phyloP scores from a whole-genome alignment of 2,888 invertebrate species.

The Polietes domitor region DNA sequence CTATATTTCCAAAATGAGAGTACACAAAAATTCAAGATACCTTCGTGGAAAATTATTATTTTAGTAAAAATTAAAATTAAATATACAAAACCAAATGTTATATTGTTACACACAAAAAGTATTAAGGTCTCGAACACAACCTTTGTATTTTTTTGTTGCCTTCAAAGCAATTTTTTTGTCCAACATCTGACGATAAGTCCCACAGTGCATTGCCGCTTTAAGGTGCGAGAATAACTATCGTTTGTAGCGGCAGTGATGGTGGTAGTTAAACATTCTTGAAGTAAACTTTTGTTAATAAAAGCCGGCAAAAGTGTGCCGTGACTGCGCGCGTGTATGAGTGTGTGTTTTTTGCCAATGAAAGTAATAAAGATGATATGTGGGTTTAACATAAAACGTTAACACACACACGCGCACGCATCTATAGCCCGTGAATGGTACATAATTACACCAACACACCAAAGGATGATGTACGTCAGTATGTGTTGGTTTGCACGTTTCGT shows the following conservation, averaged over 20 bases:
- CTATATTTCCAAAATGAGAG: no score
- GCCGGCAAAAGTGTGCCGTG: background rate
- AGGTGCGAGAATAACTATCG: background rate
- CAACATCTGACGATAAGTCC: no score
- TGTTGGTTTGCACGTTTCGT: background rate
- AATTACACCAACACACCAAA: background rate
- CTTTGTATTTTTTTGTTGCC: no score
- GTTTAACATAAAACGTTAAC: background rate
- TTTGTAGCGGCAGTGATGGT: background rate
- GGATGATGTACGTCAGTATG: background rate
- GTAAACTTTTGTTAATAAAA: constrained; percentile 31
- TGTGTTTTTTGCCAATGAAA: background rate
- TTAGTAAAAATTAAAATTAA: no score
- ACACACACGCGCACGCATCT: background rate
- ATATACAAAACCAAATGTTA: no score
- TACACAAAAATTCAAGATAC: no score
- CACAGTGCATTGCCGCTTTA: no score
- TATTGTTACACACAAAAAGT: no score
- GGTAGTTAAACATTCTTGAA: constrained; percentile 3
- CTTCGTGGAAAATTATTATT: no score
- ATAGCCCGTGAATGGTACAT: background rate
- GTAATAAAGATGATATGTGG: constrained; percentile 27
- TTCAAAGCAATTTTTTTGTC: no score
- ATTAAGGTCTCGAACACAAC: no score
- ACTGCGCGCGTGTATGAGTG: background rate